A percentile compares a stretch with the other conserved stretches of the same genome.
Conservation (phyloP, 2,113 vertebrate species). For the Camelus dromedarius region DNA sequence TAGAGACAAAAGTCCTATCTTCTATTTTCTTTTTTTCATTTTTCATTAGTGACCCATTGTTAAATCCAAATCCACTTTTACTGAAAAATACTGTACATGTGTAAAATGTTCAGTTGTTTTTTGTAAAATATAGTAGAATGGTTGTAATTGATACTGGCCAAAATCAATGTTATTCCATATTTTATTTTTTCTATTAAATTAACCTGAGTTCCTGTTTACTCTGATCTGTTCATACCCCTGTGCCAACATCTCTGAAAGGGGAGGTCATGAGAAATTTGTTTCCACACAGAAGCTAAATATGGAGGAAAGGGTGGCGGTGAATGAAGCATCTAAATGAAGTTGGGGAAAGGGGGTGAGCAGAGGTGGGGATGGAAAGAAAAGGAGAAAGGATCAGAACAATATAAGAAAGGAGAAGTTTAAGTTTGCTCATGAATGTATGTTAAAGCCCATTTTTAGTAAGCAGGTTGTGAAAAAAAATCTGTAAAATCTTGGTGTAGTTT, state of each 20-base stretch:
- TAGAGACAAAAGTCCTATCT: conserved; percentile 87
- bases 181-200: conserved; percentile 94
- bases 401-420: background rate
- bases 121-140: conserved; percentile 92
- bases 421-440: background rate
- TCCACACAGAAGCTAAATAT: background rate
- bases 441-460: conserved; percentile 23
- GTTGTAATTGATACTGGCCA: conserved; percentile 92
- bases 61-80: conserved; percentile 89
- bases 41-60: conserved; percentile 87
- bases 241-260: conserved; percentile 69
- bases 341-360: background rate
- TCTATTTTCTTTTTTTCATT: conserved; percentile 86
- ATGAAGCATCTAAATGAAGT: background rate
- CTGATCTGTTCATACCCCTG: conserved; percentile 86
- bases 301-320: background rate
- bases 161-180: conserved; percentile 91
- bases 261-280: conserved; percentile 61
- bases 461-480: background rate
- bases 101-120: conserved; percentile 92
- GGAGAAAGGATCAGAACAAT: background rate
- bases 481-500: background rate
- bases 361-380: background rate
- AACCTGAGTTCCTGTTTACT: conserved; percentile 89
- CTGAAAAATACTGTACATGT: conserved; percentile 93